Percentiles rank a stretch among this genome's conserved stretches.
phyloP scores from a whole-genome alignment of 2,797 vertebrate genomes.

The Anomalospiza imberbis region DNA sequence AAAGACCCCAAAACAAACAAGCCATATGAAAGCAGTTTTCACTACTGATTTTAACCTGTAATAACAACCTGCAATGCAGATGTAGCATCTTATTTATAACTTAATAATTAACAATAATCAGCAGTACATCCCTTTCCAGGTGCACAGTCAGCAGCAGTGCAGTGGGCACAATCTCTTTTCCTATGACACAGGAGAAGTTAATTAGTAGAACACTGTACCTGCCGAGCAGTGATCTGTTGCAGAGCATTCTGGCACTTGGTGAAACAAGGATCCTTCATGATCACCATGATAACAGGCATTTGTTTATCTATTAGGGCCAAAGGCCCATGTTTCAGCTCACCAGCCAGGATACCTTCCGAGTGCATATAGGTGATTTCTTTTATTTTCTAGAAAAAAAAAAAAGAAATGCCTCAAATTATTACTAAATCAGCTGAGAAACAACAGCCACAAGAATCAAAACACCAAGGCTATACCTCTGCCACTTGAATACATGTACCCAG shows the following conservation, averaged over 20 bases:
- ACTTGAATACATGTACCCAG: neutral
- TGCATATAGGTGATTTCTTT: conserved; percentile 99
- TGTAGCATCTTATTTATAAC: neutral
- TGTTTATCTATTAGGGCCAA: conserved; percentile 90
- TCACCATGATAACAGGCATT: conserved; percentile 97
- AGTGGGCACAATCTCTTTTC: neutral
- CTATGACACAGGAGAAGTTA: neutral
- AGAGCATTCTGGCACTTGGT: conserved; percentile 94
- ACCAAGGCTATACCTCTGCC: neutral
- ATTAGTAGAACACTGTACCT: conserved; percentile 70
- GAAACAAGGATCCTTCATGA: conserved; percentile 93
- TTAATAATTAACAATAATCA: neutral
- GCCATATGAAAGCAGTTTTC: neutral
- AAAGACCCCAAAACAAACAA: neutral
- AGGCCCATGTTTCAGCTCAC: conserved; percentile 93
- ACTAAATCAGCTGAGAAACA: neutral
- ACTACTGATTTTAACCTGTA: neutral
- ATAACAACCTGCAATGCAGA: neutral
- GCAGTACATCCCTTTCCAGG: neutral
- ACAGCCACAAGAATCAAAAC: neutral
- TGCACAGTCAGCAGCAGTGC: neutral
- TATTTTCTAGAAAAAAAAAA: conserved; percentile 83
- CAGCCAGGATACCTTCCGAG: conserved; percentile 93
- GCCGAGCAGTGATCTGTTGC: conserved; percentile 90
- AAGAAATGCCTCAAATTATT: neutral